A percentile compares a stretch with the other conserved stretches of the same genome.
Conservation (phyloP, 1,140 invertebrate species). For the Bombus consobrinus region DNA sequence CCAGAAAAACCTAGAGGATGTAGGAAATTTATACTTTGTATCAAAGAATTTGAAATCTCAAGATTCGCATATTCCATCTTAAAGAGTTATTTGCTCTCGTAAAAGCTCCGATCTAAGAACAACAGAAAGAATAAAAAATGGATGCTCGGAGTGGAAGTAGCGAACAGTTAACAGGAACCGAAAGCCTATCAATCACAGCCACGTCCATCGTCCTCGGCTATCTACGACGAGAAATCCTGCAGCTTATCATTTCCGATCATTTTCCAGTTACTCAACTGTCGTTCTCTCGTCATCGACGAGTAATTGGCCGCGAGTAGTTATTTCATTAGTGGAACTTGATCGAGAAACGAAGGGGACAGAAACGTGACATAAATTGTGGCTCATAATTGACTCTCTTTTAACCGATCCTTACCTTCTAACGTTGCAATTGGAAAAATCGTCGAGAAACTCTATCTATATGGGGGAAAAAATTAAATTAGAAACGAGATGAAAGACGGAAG, state of each 20-base stretch:
- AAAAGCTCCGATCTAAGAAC: background rate
- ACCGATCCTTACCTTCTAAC: background rate
- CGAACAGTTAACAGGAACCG: background rate
- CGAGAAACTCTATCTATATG: slow-evolving; percentile 12
- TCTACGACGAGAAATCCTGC: background rate
- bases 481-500: background rate
- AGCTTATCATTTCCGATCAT: slow-evolving; percentile 33
- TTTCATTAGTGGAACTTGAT: slow-evolving; percentile 27
- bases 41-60: too few relatives aligned
- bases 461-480: background rate
- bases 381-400: slow-evolving; percentile 10
- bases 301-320: slow-evolving; percentile 38
- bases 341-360: background rate
- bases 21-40: background rate
- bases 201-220: background rate
- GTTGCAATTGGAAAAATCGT: background rate
- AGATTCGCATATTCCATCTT: background rate
- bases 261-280: slow-evolving; percentile 20
- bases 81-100: background rate
- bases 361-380: slow-evolving; percentile 21
- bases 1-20: background rate
- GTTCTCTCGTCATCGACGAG: slow-evolving; percentile 36
- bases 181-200: background rate
- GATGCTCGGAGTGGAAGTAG: background rate
- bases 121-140: background rate